A percentile compares a stretch with the other conserved stretches of the same genome.
Evolutionary conservation across 1,140 invertebrate species (phyloP).

Genomic region (Drosophila nebulosa): DNA sequence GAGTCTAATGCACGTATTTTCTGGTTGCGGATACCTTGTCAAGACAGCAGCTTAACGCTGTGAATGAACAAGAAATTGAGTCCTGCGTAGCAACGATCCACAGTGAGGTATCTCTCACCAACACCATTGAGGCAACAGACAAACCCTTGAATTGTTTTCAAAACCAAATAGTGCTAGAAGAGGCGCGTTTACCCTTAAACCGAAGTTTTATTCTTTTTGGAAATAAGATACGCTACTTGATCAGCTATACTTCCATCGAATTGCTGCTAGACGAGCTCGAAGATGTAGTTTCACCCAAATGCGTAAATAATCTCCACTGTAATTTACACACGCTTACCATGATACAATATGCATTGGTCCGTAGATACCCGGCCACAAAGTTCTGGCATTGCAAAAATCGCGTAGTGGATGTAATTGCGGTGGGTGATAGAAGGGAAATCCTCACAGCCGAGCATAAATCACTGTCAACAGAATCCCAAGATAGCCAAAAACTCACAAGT

Average conservation of each 20-base stretch:
- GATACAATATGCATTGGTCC: slow-evolving; percentile 2
- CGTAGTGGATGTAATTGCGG: not conserved
- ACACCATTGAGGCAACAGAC: too few relatives aligned
- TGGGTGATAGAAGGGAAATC: slow-evolving; percentile 7
- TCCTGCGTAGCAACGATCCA: too few relatives aligned
- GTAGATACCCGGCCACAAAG: slow-evolving; percentile 9
- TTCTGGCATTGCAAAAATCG: slow-evolving; percentile 28
- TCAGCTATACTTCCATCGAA: not conserved
- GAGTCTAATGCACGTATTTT: slow-evolving; percentile 24
- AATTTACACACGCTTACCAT: not conserved
- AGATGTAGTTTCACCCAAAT: not conserved
- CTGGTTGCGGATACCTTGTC: too few relatives aligned
- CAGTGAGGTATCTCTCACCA: too few relatives aligned
- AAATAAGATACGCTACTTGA: not conserved
- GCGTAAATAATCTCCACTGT: slow-evolving; percentile 8
- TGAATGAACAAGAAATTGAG: too few relatives aligned
- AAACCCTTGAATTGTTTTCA: not conserved
- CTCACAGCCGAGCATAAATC: not conserved
- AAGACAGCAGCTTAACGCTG: too few relatives aligned
- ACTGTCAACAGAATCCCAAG: not conserved
- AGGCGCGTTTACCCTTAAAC: slow-evolving; percentile 1
- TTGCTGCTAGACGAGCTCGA: not conserved
- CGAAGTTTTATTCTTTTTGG: not conserved
- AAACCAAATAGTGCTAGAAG: not conserved
- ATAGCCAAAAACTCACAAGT: not conserved